Percentiles rank a stretch among this genome's conserved stretches.
Evolutionary conservation across 2,888 invertebrate genomes (phyloP).

Genomic region (Cephus spinipes): DNA sequence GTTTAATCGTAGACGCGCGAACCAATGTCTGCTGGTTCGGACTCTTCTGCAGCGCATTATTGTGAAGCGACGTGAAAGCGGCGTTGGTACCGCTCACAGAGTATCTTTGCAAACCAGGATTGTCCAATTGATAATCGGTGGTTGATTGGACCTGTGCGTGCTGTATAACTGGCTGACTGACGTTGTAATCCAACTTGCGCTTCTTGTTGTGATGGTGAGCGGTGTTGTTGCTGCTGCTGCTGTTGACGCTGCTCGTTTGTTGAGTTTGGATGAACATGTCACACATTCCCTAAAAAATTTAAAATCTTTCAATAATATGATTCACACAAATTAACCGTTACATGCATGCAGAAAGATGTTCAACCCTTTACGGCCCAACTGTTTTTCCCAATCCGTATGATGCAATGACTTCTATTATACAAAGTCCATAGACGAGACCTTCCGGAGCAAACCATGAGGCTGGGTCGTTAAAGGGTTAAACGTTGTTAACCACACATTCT

Average conservation of each 20-base stretch:
- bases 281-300: constrained; percentile 79
- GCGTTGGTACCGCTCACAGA: constrained; percentile 61
- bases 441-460: not conserved
- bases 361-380: not conserved
- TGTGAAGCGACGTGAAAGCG: constrained; percentile 62
- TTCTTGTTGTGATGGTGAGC: constrained; percentile 66
- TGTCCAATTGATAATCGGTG: constrained; percentile 66
- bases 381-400: not conserved
- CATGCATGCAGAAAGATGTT: not conserved
- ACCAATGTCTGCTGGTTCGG: constrained; percentile 72
- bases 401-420: not conserved
- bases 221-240: constrained; percentile 60
- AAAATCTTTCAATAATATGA: not conserved
- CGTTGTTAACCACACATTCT: not conserved
- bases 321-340: not conserved
- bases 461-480: not conserved
- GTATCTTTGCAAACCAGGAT: constrained; percentile 62
- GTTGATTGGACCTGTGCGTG: constrained; percentile 65
- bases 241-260: constrained; percentile 71
- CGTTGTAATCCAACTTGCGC: constrained; percentile 68
- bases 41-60: constrained; percentile 64
- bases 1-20: constrained; percentile 76
- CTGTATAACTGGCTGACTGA: constrained; percentile 63
- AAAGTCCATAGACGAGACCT: too few relatives aligned
- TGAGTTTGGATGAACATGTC: constrained; percentile 86